These are phyloP conservation scores for Trochalopteron elliotii DNA, from an alignment of 2,113 vertebrate genomes.

Conservation along the genomic window DNA sequence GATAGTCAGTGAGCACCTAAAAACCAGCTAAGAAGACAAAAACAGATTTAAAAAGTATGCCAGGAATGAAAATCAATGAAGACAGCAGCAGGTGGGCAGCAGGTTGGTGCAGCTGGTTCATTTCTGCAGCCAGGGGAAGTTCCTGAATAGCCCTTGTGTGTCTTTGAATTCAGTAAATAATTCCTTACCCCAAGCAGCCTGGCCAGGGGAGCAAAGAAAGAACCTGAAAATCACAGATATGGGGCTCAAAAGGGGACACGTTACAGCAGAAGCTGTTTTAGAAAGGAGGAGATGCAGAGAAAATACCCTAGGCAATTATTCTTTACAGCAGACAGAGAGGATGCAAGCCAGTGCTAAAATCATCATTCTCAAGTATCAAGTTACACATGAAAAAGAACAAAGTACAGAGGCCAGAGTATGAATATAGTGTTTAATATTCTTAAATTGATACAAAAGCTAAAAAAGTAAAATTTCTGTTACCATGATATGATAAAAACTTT, in stretches of 20 bases:
- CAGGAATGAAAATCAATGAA: neutral
- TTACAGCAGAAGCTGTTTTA: neutral
- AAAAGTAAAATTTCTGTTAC: neutral
- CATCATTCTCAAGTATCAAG: rapidly evolving
- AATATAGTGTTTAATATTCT: constrained; percentile 48
- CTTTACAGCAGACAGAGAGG: neutral
- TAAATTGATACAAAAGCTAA: neutral
- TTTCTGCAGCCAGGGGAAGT: neutral
- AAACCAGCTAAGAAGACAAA: neutral
- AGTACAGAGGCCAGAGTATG: neutral
- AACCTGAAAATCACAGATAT: neutral
- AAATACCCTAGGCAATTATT: neutral
- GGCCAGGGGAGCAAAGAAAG: neutral
- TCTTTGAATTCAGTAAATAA: neutral
- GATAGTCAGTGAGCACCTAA: neutral
- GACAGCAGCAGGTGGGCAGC: neutral
- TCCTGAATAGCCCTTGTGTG: neutral
- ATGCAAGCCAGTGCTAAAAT: neutral
- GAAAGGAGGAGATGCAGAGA: neutral
- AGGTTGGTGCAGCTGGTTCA: neutral
- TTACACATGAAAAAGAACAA: neutral
- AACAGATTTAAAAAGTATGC: neutral
- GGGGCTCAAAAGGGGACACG: neutral
- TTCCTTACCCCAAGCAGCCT: neutral
- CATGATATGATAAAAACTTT: neutral